These are phyloP conservation scores for Microchrysa polita DNA, from an alignment of 2,888 invertebrate genomes.

Conservation along the genomic window DNA sequence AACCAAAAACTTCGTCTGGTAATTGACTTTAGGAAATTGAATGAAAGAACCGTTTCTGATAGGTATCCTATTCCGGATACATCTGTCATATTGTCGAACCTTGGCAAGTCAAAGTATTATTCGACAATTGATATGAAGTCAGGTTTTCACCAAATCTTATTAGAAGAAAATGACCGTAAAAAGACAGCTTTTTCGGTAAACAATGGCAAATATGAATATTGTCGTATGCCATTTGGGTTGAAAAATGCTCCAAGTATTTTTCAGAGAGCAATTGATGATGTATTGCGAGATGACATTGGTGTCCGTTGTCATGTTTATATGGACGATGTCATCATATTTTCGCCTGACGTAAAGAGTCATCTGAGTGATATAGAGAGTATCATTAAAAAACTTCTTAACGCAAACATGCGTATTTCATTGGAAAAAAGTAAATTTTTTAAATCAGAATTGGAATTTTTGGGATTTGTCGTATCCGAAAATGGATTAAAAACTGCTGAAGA, in stretches of 20 bases:
- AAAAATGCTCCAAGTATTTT: conserved; percentile 26
- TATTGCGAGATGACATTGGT: conserved; percentile 8
- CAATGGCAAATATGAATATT: conserved; percentile 17
- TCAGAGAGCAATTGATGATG: conserved; percentile 12
- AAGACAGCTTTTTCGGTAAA: conserved; percentile 23
- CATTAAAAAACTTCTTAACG: not conserved
- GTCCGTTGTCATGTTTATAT: conserved; percentile 17
- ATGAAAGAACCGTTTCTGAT: not conserved
- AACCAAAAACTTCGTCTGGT: conserved; percentile 43
- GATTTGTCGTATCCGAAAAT: not conserved
- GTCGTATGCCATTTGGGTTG: conserved; percentile 19
- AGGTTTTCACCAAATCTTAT: not conserved
- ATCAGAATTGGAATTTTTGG: conserved; percentile 1
- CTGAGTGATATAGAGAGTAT: not conserved
- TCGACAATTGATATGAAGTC: not conserved
- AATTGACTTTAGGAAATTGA: conserved; percentile 46
- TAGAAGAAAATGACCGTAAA: not conserved
- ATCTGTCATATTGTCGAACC: conserved; percentile 8
- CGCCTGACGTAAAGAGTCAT: not conserved
- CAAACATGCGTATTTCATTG: not conserved
- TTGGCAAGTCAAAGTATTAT: conserved; percentile 8
- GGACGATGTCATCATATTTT: conserved; percentile 17
- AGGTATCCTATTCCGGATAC: conserved; percentile 13
- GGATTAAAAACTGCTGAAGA: not conserved
- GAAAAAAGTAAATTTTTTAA: conserved; percentile 9